Base-by-base conservation (phyloP, 2,888 invertebrate species). In the Neoaliturus tenellus region DNA sequence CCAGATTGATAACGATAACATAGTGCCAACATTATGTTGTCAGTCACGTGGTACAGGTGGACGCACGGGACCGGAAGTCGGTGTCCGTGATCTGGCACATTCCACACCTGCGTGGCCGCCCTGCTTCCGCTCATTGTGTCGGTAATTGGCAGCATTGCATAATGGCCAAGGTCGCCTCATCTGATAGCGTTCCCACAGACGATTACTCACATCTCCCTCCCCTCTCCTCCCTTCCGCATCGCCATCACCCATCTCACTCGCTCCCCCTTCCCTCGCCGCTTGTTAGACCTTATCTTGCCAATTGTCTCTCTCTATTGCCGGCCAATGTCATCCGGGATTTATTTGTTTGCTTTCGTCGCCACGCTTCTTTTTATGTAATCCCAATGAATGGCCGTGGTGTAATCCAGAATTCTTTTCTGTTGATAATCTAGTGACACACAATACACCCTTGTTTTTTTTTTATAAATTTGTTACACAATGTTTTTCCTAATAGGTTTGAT, bases 21-120 rank as follows among this genome's bases (percentile, higher is more conserved):
- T n/a, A n/a, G n/a, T n/a, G n/a, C n/a, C n/a, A n/a, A n/a, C n/a
- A n/a, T n/a, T n/a, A n/a, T n/a, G 35, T 6, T 35, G 6, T 35
- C 35, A 5, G 35, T 6, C 35, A 6, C 6, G 48, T 33, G 31
- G 14, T 67, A 33, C n/a, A 67, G 67, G 71, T 35, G 39, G 71
- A 41, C 62, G 73, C 5, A 17, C 73, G 75, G 33, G 20, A 55
- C 55, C 78, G 78, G 78, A 78, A 78, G 78, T n/a, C n/a, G n/a
- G n/a, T 78, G 55, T 31, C 55, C 78, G 78, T 55, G 78, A 78
- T 78, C 78, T 78, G 78, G 55, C 78, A 55, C 78, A 78, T 78
- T 78, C 78, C 78, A 35, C 78, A 51, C 78, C 78, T 55, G 78
- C 78, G 69, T 69, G 69, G 25, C 75, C 75, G 75, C 44, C 78